Conservation (phyloP, 2,888 invertebrate species). For the Catocala nupta region DNA sequence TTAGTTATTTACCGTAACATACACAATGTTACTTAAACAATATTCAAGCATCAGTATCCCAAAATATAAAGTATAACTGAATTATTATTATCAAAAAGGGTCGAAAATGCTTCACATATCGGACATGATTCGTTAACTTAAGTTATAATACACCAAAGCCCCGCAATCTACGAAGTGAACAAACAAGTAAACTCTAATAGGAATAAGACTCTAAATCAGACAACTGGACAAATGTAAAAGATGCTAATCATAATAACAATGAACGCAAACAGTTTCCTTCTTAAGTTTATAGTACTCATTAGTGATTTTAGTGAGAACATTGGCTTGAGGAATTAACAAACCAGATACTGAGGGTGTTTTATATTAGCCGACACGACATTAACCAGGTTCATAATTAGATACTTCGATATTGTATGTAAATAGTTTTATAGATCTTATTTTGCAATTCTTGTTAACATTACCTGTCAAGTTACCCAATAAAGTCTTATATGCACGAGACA, state of each 20-base stretch:
- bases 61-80: conserved; percentile 17
- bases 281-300: conserved; percentile 56
- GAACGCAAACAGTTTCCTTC: conserved; percentile 64
- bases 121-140: conserved; percentile 28
- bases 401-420: no score
- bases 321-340: conserved; percentile 27
- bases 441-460: no score
- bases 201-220: conserved; percentile 64
- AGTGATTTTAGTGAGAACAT: conserved; percentile 50
- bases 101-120: conserved; percentile 18
- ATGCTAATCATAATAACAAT: conserved; percentile 70
- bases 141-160: conserved; percentile 24
- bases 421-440: no score
- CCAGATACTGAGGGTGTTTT: conserved; percentile 12
- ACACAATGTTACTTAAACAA: conserved; percentile 5
- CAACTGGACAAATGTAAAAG: conserved; percentile 64
- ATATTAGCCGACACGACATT: conserved; percentile 2
- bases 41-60: conserved; percentile 8
- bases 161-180: conserved; percentile 42
- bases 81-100: conserved; percentile 31
- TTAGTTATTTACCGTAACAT: no score
- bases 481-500: no score
- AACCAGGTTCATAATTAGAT: no score
- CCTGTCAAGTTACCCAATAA: no score
- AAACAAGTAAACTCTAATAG: conserved; percentile 62